Percentiles rank a stretch among this genome's conserved stretches.
Evolutionary conservation across 92 coral and sea anemone genomes (phyloP).

Genomic region (Epizoanthus scotinus): DNA sequence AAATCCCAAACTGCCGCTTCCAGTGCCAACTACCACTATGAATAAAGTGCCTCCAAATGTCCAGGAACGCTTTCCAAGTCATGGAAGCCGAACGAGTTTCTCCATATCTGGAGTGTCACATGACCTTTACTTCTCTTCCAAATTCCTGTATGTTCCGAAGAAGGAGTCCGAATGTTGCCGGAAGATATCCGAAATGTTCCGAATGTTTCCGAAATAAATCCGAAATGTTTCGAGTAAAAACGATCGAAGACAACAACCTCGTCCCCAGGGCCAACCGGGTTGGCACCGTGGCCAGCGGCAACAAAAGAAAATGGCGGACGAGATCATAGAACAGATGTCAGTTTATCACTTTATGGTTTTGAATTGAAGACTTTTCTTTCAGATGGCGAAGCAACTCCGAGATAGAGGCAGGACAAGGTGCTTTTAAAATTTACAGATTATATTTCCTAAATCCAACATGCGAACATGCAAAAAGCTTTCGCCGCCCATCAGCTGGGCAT

Average conservation of each 20-base stretch:
- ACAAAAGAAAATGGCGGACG: neutral
- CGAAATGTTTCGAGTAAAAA: slow-evolving; percentile 34
- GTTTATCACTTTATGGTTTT: neutral
- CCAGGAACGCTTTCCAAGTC: slow-evolving; percentile 30
- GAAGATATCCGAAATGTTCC: slow-evolving; percentile 21
- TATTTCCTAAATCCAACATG: too few species aligned
- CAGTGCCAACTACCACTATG: slow-evolving; percentile 9
- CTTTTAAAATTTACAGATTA: too few species aligned
- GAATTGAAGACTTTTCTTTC: too few species aligned
- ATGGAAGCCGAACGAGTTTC: slow-evolving; percentile 43
- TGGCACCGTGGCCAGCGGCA: slow-evolving; percentile 6
- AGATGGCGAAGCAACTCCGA: too few species aligned
- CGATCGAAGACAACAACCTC: too few species aligned
- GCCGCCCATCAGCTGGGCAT: too few species aligned
- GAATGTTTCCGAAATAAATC: slow-evolving; percentile 37
- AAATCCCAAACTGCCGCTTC: slow-evolving; percentile 3
- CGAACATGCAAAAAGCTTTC: too few species aligned
- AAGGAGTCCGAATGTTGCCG: slow-evolving; percentile 49
- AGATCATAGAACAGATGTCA: too few species aligned
- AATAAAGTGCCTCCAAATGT: slow-evolving; percentile 30
- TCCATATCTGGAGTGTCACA: slow-evolving; percentile 52
- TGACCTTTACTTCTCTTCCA: slow-evolving; percentile 68
- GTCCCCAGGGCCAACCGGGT: too few species aligned
- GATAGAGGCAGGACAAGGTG: too few species aligned
- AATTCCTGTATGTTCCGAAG: slow-evolving; percentile 59